Percentiles rank a stretch among this genome's conserved stretches.
phyloP scores from a whole-genome alignment of 2,888 invertebrate genomes.

The Gari tellinella region DNA sequence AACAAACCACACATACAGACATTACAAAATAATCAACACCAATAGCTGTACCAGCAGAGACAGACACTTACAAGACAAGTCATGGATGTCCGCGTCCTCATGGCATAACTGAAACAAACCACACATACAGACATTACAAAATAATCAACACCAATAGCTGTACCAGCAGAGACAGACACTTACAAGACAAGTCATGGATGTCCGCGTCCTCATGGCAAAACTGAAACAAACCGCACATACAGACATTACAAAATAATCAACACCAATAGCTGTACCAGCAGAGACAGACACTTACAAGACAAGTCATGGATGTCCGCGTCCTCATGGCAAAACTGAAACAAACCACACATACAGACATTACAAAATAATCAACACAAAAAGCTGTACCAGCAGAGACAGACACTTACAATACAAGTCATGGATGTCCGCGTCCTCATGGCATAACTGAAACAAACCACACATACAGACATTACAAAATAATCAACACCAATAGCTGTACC shows the following conservation, averaged over 20 bases:
- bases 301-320: slow-evolving; percentile 82
- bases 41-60: slow-evolving; percentile 83
- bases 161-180: slow-evolving; percentile 82
- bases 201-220: slow-evolving; percentile 82
- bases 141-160: slow-evolving; percentile 81
- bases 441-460: slow-evolving; percentile 71
- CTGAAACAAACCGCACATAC: slow-evolving; percentile 63
- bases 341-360: slow-evolving; percentile 1
- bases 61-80: slow-evolving; percentile 80
- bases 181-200: slow-evolving; percentile 80
- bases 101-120: slow-evolving; percentile 76
- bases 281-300: slow-evolving; percentile 80
- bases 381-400: slow-evolving; percentile 82
- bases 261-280: slow-evolving; percentile 84
- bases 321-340: slow-evolving; percentile 80
- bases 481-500: slow-evolving; percentile 84
- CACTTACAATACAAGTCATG: slow-evolving; percentile 80
- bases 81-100: slow-evolving; percentile 82
- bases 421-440: slow-evolving; percentile 82
- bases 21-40: slow-evolving; percentile 52
- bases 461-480: too few species aligned
- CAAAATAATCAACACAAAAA: slow-evolving; percentile 75
- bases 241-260: neutral
- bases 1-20: slow-evolving; percentile 20
- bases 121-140: neutral